phyloP scores from a whole-genome alignment of 2,797 vertebrate genomes.

The Benthosema pterotum region DNA sequence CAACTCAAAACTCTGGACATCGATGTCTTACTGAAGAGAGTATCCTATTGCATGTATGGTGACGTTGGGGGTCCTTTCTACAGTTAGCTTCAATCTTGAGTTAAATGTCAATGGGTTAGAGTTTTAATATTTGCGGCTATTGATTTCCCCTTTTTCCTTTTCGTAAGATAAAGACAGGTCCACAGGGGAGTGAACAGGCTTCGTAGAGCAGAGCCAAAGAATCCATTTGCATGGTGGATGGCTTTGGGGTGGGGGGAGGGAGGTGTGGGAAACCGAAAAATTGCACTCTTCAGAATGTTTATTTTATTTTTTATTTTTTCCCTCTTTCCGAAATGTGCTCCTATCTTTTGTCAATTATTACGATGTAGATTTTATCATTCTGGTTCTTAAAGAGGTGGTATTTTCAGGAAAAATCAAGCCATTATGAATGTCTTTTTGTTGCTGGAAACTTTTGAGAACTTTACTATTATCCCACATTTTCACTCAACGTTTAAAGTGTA shows the following conservation, averaged over 20 bases:
- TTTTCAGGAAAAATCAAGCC: slow-evolving; percentile 80
- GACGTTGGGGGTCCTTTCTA: slow-evolving; percentile 54
- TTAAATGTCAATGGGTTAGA: slow-evolving; percentile 35
- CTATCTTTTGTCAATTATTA: slow-evolving; percentile 46
- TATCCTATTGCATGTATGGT: slow-evolving; percentile 66
- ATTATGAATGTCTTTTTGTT: slow-evolving; percentile 77
- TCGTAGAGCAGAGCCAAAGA: slow-evolving; percentile 79
- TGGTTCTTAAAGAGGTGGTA: slow-evolving; percentile 80
- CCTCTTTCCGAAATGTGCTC: slow-evolving; percentile 38
- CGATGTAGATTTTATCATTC: slow-evolving; percentile 72
- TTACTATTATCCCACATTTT: slow-evolving; percentile 44
- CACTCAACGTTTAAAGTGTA: slow-evolving; percentile 43
- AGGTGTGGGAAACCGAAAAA: slow-evolving; percentile 69
- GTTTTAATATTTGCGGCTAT: slow-evolving; percentile 45
- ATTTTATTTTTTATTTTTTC: slow-evolving; percentile 43
- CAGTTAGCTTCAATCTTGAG: slow-evolving; percentile 43
- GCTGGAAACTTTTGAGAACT: slow-evolving; percentile 62
- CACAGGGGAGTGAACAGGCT: slow-evolving; percentile 58
- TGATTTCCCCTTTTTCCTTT: slow-evolving; percentile 33
- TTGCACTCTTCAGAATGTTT: slow-evolving; percentile 83
- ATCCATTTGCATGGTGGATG: slow-evolving; percentile 54
- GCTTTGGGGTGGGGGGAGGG: slow-evolving; percentile 44
- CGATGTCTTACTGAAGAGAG: slow-evolving; percentile 51
- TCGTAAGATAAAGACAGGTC: slow-evolving; percentile 33
- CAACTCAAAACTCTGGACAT: slow-evolving; percentile 31